Evolutionary conservation across 2,797 vertebrate species (phyloP).

Genomic region (Xenopus petersii): DNA sequence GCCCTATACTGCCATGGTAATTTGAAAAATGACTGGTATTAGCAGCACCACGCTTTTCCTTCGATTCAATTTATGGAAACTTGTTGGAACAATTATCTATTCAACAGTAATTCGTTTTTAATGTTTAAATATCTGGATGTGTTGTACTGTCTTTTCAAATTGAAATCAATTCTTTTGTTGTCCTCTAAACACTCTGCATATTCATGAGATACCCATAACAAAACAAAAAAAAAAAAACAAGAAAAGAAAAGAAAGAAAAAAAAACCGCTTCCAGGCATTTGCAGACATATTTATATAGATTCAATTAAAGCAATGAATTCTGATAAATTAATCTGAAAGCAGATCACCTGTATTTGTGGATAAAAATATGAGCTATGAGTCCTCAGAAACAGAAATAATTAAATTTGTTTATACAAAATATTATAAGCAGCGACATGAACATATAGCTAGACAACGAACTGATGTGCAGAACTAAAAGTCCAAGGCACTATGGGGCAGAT

Average conservation of each 20-base stretch:
- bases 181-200: slow-evolving; percentile 45
- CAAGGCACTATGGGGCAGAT: no score
- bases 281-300: slow-evolving; percentile 47
- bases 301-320: slow-evolving; percentile 46
- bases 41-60: slow-evolving; percentile 48
- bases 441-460: no score
- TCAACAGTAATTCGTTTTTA: slow-evolving; percentile 50
- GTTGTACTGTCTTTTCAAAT: slow-evolving; percentile 39
- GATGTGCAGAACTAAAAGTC: no score
- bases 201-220: slow-evolving; percentile 34
- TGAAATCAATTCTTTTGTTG: slow-evolving; percentile 37
- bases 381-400: no score
- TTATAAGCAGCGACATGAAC: no score
- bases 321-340: slow-evolving; percentile 32
- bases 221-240: slow-evolving; percentile 40
- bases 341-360: slow-evolving; percentile 31
- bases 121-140: slow-evolving; percentile 40
- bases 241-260: no score
- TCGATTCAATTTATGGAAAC: slow-evolving; percentile 49
- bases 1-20: slow-evolving; percentile 42
- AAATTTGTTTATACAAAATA: no score
- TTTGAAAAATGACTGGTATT: slow-evolving; percentile 46
- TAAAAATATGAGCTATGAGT: background rate
- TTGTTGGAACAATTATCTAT: slow-evolving; percentile 49
- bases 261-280: slow-evolving; percentile 7